Conservation (phyloP, 1,140 invertebrate genomes). For the Diachasmimorpha longicaudata region DNA sequence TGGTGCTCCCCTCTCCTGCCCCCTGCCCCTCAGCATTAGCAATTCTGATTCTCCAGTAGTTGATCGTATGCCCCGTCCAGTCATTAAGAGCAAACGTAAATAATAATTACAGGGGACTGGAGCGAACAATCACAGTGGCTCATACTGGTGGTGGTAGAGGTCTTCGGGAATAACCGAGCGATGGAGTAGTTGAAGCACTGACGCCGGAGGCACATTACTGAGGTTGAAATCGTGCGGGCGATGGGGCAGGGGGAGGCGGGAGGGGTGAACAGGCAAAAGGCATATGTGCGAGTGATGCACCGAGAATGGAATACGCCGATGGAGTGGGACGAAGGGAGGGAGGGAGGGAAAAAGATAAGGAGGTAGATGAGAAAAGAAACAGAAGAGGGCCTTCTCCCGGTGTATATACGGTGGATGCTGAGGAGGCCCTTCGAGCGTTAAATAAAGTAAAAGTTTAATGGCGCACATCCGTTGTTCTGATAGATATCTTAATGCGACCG, state of each 20-base stretch:
- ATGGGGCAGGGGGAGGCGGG: not conserved
- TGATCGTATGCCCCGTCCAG: conserved; percentile 28
- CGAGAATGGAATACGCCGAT: not conserved
- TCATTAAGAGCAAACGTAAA: conserved; percentile 44
- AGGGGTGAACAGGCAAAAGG: not conserved
- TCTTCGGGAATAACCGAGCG: not conserved
- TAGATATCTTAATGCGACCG: conserved; percentile 64
- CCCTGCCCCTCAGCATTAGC: conserved; percentile 35
- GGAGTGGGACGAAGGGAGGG: too few species aligned
- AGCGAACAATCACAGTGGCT: conserved; percentile 37
- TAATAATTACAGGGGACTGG: conserved; percentile 45
- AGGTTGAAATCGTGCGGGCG: not conserved
- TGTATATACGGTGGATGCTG: not conserved
- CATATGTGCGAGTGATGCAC: conserved; percentile 1
- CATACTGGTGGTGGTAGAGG: not conserved
- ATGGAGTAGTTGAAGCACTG: conserved; percentile 1
- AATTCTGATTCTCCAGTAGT: conserved; percentile 38
- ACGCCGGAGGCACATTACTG: not conserved
- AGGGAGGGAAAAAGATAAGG: not conserved
- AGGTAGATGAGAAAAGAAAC: not conserved
- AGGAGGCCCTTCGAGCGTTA: conserved; percentile 40
- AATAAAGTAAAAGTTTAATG: conserved; percentile 63
- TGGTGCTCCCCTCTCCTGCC: too few species aligned
- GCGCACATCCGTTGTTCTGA: conserved; percentile 62
- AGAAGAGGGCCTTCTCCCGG: not conserved